Percentiles rank a stretch among this genome's conserved stretches.
These are phyloP conservation scores for Aspidapion aeneum DNA, from an alignment of 2,888 invertebrate species.

Conservation along the genomic window DNA sequence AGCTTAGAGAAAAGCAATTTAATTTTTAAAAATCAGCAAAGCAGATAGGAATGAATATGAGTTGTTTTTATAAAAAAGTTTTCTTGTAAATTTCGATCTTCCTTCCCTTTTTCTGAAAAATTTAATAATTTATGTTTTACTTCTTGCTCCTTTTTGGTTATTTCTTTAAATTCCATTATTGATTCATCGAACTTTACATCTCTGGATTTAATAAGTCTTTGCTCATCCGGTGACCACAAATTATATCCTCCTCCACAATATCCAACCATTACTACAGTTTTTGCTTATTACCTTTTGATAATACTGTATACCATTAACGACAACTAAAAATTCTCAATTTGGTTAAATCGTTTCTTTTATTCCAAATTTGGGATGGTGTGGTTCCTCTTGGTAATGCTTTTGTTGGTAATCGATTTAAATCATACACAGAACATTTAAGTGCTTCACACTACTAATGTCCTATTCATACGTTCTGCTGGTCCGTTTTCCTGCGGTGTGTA, in stretches of 20 bases:
- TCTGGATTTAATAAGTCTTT: constrained; percentile 15
- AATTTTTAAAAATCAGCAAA: too few species aligned
- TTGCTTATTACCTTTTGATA: constrained; percentile 18
- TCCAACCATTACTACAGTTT: constrained; percentile 14
- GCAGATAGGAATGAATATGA: too few species aligned
- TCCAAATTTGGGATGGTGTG: constrained; percentile 15
- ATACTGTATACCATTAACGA: constrained; percentile 12
- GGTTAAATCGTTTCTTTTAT: constrained; percentile 15
- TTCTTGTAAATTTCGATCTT: too few species aligned
- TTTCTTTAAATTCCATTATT: constrained; percentile 12
- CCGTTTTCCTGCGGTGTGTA: constrained; percentile 9
- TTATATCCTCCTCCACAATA: too few species aligned
- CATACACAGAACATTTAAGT: constrained; percentile 16
- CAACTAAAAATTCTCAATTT: constrained; percentile 8
- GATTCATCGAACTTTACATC: constrained; percentile 19
- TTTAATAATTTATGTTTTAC: background rate
- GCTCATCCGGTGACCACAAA: constrained; percentile 18
- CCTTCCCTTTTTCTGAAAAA: background rate
- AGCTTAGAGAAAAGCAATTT: too few species aligned
- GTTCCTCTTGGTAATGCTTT: constrained; percentile 10
- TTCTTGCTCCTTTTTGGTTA: background rate
- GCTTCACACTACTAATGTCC: constrained; percentile 20
- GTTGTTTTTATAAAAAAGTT: too few species aligned
- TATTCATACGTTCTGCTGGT: constrained; percentile 19
- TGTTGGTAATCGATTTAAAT: constrained; percentile 19